Conservation (phyloP, 2,113 vertebrate species). For the Muntiacus muntjak region DNA sequence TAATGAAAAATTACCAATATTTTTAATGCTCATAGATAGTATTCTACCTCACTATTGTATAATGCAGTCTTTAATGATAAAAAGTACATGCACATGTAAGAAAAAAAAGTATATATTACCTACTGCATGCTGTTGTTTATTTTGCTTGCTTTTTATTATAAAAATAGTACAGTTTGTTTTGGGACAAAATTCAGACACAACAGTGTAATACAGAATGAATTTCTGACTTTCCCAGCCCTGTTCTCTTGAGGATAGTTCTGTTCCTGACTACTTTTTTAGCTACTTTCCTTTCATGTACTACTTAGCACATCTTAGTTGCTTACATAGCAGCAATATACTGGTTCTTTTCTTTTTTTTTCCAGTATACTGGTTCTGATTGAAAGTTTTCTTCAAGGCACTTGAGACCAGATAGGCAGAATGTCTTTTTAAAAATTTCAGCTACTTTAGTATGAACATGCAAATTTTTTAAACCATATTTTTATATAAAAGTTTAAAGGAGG, state of each 20-base stretch:
- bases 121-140: not conserved
- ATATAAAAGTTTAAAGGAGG: not conserved
- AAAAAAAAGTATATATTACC: not conserved
- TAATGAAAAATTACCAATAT: not conserved
- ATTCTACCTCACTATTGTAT: not conserved
- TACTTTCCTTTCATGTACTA: not conserved
- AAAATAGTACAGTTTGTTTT: not conserved
- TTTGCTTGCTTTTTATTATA: not conserved
- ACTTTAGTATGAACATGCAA: not conserved
- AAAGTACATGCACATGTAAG: not conserved
- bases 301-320: not conserved
- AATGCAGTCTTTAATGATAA: not conserved
- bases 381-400: not conserved
- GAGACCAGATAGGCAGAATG: not conserved
- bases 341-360: not conserved
- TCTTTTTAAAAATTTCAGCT: not conserved
- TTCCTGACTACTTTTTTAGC: not conserved
- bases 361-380: not conserved
- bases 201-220: not conserved
- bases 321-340: not conserved
- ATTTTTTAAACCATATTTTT: not conserved
- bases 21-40: not conserved
- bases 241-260: not conserved
- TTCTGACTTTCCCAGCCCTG: not conserved
- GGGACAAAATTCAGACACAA: not conserved